Conservation (phyloP, 2,797 vertebrate genomes). For the Acridotheres tristis region DNA sequence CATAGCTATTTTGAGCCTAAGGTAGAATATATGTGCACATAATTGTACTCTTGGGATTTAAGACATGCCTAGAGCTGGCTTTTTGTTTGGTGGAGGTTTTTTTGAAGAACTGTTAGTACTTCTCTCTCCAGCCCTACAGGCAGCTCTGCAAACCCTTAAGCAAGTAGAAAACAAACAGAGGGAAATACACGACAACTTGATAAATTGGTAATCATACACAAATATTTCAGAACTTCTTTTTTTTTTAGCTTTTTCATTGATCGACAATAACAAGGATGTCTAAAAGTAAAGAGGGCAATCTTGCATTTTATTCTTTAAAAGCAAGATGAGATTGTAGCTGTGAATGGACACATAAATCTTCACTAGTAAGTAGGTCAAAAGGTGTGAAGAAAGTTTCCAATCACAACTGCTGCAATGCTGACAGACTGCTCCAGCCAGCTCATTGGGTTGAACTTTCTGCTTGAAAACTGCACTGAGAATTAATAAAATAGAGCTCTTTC, state of each 20-base stretch:
- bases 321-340: slow-evolving; percentile 42
- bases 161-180: neutral
- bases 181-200: neutral
- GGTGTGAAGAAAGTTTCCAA: slow-evolving; percentile 48
- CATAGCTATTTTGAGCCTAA: neutral
- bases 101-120: neutral
- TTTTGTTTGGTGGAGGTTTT: neutral
- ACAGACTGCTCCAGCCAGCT: slow-evolving; percentile 4
- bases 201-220: slow-evolving; percentile 31
- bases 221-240: neutral
- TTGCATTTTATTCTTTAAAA: slow-evolving; percentile 40
- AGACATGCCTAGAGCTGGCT: neutral
- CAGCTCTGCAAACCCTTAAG: neutral
- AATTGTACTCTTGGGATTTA: neutral
- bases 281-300: slow-evolving; percentile 19
- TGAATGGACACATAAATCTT: slow-evolving; percentile 61
- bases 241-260: neutral
- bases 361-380: slow-evolving; percentile 54
- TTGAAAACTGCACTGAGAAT: slow-evolving; percentile 28
- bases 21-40: neutral
- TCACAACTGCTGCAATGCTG: slow-evolving; percentile 19
- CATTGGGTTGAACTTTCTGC: neutral
- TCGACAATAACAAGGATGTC: neutral
- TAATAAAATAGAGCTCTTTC: neutral
- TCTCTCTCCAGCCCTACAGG: neutral